These are phyloP conservation scores for Platygyra sinensis DNA, from an alignment of 64 coral and sea anemone species.

Conservation along the genomic window DNA sequence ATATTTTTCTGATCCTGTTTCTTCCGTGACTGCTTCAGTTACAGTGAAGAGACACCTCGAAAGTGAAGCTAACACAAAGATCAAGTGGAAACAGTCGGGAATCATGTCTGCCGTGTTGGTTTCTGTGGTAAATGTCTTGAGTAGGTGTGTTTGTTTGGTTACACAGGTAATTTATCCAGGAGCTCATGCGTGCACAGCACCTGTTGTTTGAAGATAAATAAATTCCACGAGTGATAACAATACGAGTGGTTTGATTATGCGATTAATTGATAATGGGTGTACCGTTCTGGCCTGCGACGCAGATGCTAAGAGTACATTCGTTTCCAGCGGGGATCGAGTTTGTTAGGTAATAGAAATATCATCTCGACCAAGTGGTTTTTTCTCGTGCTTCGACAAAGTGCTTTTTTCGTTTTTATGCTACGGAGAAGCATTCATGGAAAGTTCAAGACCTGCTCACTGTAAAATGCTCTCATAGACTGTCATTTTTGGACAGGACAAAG, in stretches of 20 bases:
- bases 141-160: background rate
- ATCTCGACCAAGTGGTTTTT: too few species aligned
- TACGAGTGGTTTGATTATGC: background rate
- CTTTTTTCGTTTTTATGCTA: too few species aligned
- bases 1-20: background rate
- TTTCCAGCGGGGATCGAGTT: too few species aligned
- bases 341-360: too few species aligned
- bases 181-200: background rate
- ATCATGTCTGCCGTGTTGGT: background rate
- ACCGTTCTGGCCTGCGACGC: too few species aligned
- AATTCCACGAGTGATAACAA: background rate
- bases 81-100: background rate
- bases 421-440: too few species aligned
- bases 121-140: background rate
- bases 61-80: background rate
- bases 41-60: background rate
- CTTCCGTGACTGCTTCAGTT: background rate
- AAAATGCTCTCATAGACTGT: too few species aligned
- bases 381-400: too few species aligned
- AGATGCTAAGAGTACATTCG: too few species aligned
- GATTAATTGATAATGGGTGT: too few species aligned
- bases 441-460: too few species aligned
- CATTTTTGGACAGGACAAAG: too few species aligned
- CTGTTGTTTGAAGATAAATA: background rate
- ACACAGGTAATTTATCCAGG: background rate